phyloP scores from a whole-genome alignment of 1,140 invertebrate genomes.

The Stegodyphus mimosarum region DNA sequence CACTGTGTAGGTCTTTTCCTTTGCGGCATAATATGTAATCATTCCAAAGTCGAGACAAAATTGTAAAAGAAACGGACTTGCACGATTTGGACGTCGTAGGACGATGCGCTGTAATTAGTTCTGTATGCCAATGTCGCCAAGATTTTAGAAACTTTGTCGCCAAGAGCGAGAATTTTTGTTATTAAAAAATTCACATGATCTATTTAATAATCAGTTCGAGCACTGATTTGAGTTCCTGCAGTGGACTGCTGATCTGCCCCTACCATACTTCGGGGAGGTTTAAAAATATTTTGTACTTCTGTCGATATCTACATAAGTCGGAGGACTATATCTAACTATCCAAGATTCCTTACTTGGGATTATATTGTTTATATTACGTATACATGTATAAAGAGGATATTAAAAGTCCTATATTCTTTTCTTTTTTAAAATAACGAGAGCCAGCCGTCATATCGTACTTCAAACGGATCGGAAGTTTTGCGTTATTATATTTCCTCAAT shows the following conservation, averaged over 20 bases:
- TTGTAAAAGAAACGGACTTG: neutral
- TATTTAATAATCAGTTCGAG: neutral
- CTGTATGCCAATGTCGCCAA: neutral
- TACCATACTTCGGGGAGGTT: slow-evolving; percentile 18
- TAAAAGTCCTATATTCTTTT: neutral
- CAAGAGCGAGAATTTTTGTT: neutral
- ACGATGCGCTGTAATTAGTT: neutral
- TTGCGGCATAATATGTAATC: slow-evolving; percentile 20
- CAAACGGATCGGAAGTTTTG: too few species aligned
- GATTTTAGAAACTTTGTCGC: neutral
- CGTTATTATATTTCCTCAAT: too few species aligned
- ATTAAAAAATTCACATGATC: neutral
- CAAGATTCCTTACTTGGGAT: slow-evolving; percentile 7
- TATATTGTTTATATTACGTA: slow-evolving; percentile 40
- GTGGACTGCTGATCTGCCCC: neutral
- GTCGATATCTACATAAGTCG: neutral
- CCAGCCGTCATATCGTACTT: too few species aligned
- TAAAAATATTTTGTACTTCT: slow-evolving; percentile 39
- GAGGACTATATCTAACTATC: neutral
- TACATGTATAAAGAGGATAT: slow-evolving; percentile 24
- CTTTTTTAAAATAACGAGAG: too few species aligned
- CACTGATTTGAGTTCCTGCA: slow-evolving; percentile 5
- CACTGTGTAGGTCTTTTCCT: slow-evolving; percentile 1
- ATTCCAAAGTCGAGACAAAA: slow-evolving; percentile 21
- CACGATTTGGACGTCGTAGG: neutral